Evolutionary conservation across 2,113 vertebrate species (phyloP).

Genomic region (Eurystomus gularis): DNA sequence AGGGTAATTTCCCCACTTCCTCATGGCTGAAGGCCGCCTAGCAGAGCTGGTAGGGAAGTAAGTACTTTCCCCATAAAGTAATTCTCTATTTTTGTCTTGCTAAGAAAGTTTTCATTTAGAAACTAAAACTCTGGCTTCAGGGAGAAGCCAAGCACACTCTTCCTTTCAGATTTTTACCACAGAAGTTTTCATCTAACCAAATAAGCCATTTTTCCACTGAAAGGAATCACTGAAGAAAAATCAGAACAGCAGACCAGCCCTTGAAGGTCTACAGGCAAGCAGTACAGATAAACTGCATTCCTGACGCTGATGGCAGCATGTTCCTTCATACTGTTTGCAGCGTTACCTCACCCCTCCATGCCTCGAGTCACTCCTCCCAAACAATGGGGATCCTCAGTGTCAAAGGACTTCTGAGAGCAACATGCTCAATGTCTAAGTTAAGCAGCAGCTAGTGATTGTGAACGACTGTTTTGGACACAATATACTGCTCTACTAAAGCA

Average conservation of each 20-base stretch:
- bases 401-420: neutral
- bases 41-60: neutral
- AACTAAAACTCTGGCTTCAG: neutral
- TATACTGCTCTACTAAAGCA: neutral
- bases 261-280: neutral
- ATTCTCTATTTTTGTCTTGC: constrained; percentile 26
- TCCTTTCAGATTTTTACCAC: neutral
- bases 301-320: neutral
- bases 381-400: neutral
- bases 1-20: constrained; percentile 9
- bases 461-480: neutral
- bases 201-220: neutral
- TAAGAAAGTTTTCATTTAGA: constrained; percentile 6
- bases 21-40: neutral
- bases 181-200: neutral
- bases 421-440: neutral
- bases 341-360: neutral
- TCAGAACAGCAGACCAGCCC: neutral
- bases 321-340: neutral
- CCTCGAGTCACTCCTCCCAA: neutral
- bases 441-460: neutral
- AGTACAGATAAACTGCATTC: neutral
- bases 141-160: neutral
- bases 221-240: neutral
- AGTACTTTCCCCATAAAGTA: constrained; percentile 32